Base-by-base conservation (phyloP, 2,888 invertebrate genomes). In the Peribatodes rhomboidaria region DNA sequence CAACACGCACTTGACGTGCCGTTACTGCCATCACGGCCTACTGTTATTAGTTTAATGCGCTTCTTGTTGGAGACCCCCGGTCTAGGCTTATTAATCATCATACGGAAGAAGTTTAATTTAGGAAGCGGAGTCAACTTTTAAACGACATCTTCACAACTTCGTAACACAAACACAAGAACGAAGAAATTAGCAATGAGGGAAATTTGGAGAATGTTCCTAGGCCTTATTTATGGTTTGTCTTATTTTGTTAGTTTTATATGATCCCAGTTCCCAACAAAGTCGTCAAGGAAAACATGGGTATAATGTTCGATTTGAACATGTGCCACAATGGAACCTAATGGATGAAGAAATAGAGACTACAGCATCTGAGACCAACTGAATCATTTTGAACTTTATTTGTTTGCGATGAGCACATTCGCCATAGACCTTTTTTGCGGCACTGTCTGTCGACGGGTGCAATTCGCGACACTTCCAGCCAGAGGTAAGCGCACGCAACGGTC, bases 401-500 rank as follows among this genome's bases (percentile, higher is more conserved):
- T 50, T 27, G 16, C 35, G 20, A 41, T 49, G 53, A 22, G 9
- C 8, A 14, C 13, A 13, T 20, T 57, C 14, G 44, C 20, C 22
- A 10, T 10, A 22, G 16, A 37, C 18, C 37, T 37, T 35, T 47
- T 54, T 42, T 35, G 20, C 42, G 14, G 11, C 14, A 11, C 18
- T 14, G 16, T 31, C 54, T 39, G 22, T 61, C 22, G 13, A 9
- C 9, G 13, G 22, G 46, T 11, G 52, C 50, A 31, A 49, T 49
- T 54, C 18, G 37, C 64, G 65, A 69, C 67, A 60, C 52, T 42
- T 54, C 52, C 50, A 42, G 54, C 44, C 61, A 18, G 13, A 47
- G 46, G 49, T 49, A 49, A 49, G 50, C 50, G 54, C 63, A 62
- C 61, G 70, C 66, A 54, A 65, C 37, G 41, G 49, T 56, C 35